Conservation (phyloP, 2,113 vertebrate genomes). For the Apus apus region DNA sequence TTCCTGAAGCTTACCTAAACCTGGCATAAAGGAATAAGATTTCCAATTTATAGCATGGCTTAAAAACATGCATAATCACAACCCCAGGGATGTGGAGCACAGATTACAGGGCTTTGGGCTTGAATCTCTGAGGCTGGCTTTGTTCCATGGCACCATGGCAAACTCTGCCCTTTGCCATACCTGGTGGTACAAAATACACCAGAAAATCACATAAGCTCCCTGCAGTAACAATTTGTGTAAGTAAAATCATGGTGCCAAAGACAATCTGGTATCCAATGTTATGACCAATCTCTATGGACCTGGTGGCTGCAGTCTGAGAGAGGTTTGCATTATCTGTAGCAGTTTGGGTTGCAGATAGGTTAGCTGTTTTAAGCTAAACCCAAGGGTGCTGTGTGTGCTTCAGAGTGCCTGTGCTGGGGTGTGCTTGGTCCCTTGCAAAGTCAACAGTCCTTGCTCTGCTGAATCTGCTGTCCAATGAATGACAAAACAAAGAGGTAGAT, state of each 20-base stretch:
- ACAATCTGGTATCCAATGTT: too few relatives aligned
- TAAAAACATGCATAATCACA: background rate
- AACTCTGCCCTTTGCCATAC: background rate
- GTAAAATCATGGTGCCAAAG: background rate
- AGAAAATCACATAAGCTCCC: background rate
- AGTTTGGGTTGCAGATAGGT: background rate
- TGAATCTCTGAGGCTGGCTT: background rate
- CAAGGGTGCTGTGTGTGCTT: background rate
- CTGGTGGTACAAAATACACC: background rate
- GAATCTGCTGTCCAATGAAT: background rate
- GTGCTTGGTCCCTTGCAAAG: background rate
- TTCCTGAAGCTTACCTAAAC: background rate
- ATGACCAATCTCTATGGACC: background rate
- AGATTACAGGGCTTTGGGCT: fast-evolving
- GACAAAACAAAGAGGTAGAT: background rate
- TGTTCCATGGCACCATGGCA: background rate
- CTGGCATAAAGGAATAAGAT: background rate
- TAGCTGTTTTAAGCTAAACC: background rate
- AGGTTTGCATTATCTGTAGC: background rate
- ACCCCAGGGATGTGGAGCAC: background rate
- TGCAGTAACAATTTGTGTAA: too few relatives aligned
- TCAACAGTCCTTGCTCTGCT: background rate
- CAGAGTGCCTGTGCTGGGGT: too few relatives aligned
- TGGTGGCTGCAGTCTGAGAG: background rate
- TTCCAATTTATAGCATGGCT: background rate